A percentile compares a stretch with the other conserved stretches of the same genome.
Evolutionary conservation across 2,888 invertebrate genomes (phyloP).

Genomic region (Oasisia sp.): DNA sequence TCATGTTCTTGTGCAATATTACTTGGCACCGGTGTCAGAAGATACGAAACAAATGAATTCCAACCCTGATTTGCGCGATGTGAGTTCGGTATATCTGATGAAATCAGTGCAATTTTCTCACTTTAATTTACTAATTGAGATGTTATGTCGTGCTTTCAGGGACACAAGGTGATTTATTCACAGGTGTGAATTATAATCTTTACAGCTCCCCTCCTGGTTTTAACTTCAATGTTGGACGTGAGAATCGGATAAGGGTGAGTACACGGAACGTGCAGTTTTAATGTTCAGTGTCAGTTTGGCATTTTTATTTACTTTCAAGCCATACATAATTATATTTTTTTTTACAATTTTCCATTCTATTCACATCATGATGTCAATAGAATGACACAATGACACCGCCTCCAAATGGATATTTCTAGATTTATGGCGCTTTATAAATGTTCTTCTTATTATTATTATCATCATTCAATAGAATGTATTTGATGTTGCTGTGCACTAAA

Average conservation of each 20-base stretch:
- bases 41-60: neutral
- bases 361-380: no score
- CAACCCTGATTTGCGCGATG: neutral
- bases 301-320: neutral
- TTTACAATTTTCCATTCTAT: no score
- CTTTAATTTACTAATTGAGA: neutral
- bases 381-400: no score
- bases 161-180: conserved; percentile 74
- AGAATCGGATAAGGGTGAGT: conserved; percentile 75
- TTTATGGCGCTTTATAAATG: no score
- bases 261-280: neutral
- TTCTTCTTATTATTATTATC: no score
- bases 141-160: conserved; percentile 46
- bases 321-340: no score
- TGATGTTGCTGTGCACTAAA: no score
- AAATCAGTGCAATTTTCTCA: neutral
- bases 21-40: neutral
- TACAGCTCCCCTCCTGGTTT: conserved; percentile 80
- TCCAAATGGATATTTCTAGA: no score
- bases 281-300: neutral
- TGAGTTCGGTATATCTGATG: neutral
- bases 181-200: conserved; percentile 74
- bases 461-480: no score
- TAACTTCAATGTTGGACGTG: conserved; percentile 90
- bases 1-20: no score